These are phyloP conservation scores for Thalassophryne amazonica DNA, from an alignment of 2,797 vertebrate species.

Conservation along the genomic window DNA sequence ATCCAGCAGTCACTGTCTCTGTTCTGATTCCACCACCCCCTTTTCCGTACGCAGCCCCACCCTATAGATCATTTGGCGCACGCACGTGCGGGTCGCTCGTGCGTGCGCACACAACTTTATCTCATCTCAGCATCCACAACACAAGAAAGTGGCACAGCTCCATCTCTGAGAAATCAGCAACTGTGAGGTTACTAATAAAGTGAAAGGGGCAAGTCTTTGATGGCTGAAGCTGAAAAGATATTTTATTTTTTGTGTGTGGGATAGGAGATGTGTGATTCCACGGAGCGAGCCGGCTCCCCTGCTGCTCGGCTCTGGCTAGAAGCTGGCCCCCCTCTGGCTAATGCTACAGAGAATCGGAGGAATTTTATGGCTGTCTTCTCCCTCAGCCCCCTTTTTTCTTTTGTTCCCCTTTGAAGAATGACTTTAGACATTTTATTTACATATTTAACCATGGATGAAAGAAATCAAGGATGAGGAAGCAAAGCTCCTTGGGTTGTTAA, in stretches of 20 bases:
- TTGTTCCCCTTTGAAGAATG: slow-evolving; percentile 99
- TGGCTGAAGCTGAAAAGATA: slow-evolving; percentile 96
- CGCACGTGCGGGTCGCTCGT: slow-evolving; percentile 39
- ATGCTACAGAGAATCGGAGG: slow-evolving; percentile 98
- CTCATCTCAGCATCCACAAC: slow-evolving; percentile 71
- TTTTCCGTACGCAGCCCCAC: slow-evolving; percentile 27
- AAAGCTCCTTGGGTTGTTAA: slow-evolving; percentile 84
- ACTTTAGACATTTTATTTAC: slow-evolving; percentile 99
- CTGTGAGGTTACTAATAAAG: slow-evolving; percentile 91
- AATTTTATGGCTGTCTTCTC: slow-evolving; percentile 99
- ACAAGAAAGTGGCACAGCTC: slow-evolving; percentile 60
- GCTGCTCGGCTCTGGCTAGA: slow-evolving; percentile 92
- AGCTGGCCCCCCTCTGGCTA: slow-evolving; percentile 95
- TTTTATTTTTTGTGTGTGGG: slow-evolving; percentile 94
- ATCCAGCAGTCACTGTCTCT: slow-evolving; percentile 57
- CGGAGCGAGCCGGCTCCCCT: slow-evolving; percentile 87
- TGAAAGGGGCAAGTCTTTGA: slow-evolving; percentile 81
- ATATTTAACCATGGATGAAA: slow-evolving; percentile 99
- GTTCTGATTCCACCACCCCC: slow-evolving; percentile 49
- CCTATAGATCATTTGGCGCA: slow-evolving; percentile 28
- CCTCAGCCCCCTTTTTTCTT: slow-evolving; percentile 92
- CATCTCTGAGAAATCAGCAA: slow-evolving; percentile 87
- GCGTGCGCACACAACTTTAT: slow-evolving; percentile 64
- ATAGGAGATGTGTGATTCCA: slow-evolving; percentile 92
- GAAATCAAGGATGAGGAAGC: slow-evolving; percentile 84